Conservation (phyloP, 2,113 vertebrate species). For the Halcyon senegalensis region DNA sequence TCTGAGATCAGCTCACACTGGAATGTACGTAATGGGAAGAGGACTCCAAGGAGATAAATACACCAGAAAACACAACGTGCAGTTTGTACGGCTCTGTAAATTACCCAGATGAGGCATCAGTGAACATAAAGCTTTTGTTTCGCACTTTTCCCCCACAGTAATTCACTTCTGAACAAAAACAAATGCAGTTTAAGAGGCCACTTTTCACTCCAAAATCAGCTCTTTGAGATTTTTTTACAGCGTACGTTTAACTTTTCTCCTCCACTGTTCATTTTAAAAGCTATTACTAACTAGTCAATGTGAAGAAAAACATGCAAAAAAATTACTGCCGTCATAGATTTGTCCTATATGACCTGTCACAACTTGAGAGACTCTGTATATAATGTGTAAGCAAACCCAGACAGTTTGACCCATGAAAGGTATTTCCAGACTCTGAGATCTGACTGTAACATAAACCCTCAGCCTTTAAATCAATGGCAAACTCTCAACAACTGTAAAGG, state of each 20-base stretch:
- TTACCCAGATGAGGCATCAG: not conserved
- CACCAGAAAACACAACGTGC: not conserved
- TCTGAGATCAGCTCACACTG: not conserved
- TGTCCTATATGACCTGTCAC: not conserved
- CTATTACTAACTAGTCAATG: not conserved
- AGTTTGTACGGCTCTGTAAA: not conserved
- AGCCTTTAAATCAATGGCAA: not conserved
- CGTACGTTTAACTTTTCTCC: not conserved
- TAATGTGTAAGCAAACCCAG: not conserved
- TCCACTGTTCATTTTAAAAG: not conserved
- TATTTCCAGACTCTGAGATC: not conserved
- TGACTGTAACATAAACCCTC: not conserved
- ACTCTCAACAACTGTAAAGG: not conserved
- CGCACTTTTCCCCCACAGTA: not conserved
- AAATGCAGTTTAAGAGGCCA: not conserved
- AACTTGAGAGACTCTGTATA: not conserved
- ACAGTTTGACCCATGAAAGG: not conserved
- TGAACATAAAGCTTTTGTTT: not conserved
- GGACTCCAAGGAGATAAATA: not conserved
- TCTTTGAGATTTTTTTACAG: not conserved
- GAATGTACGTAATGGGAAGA: not conserved
- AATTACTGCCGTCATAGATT: not conserved
- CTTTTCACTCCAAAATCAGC: not conserved
- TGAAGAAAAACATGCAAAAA: not conserved
- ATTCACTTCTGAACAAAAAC: not conserved